These are phyloP conservation scores for Nibea coibor DNA, from an alignment of 2,113 vertebrate species.

Conservation along the genomic window DNA sequence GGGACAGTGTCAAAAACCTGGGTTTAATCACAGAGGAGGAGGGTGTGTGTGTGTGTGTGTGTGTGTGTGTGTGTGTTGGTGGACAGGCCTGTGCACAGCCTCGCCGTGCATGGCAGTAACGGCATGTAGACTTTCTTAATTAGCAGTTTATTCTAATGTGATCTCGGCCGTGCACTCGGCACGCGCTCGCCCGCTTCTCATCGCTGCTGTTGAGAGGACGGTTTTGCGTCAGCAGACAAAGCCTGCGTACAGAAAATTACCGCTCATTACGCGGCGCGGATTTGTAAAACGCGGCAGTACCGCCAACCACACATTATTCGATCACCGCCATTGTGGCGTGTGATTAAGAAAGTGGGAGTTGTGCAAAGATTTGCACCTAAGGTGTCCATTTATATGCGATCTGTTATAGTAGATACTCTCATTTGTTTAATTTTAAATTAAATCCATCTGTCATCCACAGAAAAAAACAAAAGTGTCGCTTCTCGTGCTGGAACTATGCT, in stretches of 20 bases:
- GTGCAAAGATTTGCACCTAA: constrained; percentile 32
- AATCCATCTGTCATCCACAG: not conserved
- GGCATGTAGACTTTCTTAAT: constrained; percentile 45
- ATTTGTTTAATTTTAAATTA: not conserved
- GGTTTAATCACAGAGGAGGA: constrained; percentile 38
- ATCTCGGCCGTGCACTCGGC: constrained; percentile 27
- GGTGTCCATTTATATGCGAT: constrained; percentile 1
- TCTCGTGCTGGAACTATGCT: too few relatives aligned
- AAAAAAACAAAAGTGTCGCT: too few relatives aligned
- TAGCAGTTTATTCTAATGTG: constrained; percentile 46
- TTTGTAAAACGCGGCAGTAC: not conserved
- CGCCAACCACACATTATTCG: not conserved
- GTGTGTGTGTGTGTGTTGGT: constrained; percentile 22
- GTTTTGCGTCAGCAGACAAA: not conserved
- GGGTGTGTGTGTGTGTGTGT: not conserved
- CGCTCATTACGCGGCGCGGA: constrained; percentile 21
- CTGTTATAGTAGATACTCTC: not conserved
- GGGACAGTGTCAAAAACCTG: constrained; percentile 54
- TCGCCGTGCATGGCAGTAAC: not conserved
- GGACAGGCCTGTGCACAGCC: constrained; percentile 17
- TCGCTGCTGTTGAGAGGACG: not conserved
- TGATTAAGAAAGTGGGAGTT: not conserved
- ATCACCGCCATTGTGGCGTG: not conserved
- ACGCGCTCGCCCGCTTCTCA: constrained; percentile 21
- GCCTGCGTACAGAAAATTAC: not conserved